These are phyloP conservation scores for Podargus strigoides DNA, from an alignment of 2,797 vertebrate genomes.

Conservation along the genomic window DNA sequence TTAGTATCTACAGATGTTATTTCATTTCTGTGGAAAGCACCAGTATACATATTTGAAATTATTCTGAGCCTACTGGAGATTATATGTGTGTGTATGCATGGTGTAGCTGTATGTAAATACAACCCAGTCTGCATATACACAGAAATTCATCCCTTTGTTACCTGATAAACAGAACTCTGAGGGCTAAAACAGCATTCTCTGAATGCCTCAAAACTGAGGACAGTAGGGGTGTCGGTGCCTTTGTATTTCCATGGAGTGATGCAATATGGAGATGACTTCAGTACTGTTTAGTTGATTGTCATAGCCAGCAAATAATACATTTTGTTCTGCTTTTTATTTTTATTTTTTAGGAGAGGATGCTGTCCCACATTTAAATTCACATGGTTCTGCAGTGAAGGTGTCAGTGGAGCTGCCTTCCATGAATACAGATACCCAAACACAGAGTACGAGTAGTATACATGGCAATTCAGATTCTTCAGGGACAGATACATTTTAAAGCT, in stretches of 20 bases:
- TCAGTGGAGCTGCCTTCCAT: slow-evolving; percentile 65
- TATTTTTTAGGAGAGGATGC: slow-evolving; percentile 59
- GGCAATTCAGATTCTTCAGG: slow-evolving; percentile 72
- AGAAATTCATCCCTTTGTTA: neutral
- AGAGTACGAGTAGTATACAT: slow-evolving; percentile 51
- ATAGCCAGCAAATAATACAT: neutral
- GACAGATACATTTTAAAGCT: slow-evolving; percentile 74
- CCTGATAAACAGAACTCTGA: neutral
- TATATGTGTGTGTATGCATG: neutral
- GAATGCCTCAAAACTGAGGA: neutral
- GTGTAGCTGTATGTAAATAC: neutral
- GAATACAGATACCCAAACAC: slow-evolving; percentile 31
- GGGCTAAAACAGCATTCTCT: neutral
- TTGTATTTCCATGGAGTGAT: neutral
- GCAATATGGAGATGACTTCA: neutral
- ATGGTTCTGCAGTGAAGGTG: slow-evolving; percentile 41
- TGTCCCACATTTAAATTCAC: neutral
- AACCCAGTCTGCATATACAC: neutral
- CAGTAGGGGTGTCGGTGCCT: neutral
- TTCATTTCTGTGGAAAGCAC: neutral
- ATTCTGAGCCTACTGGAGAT: neutral
- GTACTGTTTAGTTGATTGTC: neutral
- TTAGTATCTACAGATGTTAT: neutral
- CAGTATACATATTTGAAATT: neutral
- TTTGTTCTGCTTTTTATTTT: neutral